Conservation (phyloP, 2,888 invertebrate species). For the Eucriotettix oculatus region DNA sequence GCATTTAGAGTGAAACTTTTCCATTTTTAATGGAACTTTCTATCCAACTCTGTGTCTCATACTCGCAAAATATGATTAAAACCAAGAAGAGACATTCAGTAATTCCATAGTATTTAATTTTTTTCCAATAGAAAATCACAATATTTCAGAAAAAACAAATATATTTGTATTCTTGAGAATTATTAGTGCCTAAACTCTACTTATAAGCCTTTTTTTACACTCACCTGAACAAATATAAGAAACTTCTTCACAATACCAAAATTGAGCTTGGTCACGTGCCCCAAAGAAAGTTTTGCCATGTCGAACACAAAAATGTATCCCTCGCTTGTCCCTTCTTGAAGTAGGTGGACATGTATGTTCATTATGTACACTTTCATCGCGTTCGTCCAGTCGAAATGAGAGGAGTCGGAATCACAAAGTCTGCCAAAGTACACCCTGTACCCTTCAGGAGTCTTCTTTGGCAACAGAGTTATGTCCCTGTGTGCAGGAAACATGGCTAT, state of each 20-base stretch:
- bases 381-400: conserved; percentile 44
- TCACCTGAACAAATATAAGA: conserved; percentile 49
- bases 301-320: conserved; percentile 49
- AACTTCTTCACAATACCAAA: conserved; percentile 43
- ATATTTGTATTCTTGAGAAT: no score
- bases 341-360: conserved; percentile 47
- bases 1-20: no score
- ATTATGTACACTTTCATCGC: conserved; percentile 43
- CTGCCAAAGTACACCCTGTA: conserved; percentile 43
- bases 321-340: conserved; percentile 38
- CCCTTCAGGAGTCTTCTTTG: conserved; percentile 41
- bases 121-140: no score
- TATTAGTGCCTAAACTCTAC: not conserved
- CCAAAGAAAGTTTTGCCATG: conserved; percentile 48
- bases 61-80: no score
- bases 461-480: conserved; percentile 44
- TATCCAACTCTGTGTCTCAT: no score
- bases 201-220: conserved; percentile 8
- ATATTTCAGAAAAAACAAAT: no score
- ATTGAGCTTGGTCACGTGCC: conserved; percentile 45
- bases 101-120: no score
- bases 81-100: no score
- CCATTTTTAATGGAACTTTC: no score
- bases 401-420: conserved; percentile 40
- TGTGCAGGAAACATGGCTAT: conserved; percentile 15